Percentiles rank a stretch among this genome's conserved stretches.
Evolutionary conservation across 2,888 invertebrate genomes (phyloP).

Genomic region (Rapana venosa): DNA sequence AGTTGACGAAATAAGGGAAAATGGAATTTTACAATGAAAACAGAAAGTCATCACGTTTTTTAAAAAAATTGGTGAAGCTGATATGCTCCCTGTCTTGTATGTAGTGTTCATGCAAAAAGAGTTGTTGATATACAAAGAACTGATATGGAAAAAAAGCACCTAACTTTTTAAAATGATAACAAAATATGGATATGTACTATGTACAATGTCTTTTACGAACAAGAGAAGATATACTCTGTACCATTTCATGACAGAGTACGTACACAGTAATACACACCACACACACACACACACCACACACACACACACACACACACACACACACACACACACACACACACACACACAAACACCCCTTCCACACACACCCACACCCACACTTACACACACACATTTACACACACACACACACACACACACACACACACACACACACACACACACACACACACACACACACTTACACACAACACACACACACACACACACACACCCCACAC

Average conservation of each 20-base stretch:
- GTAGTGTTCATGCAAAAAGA: too few species aligned
- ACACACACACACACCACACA: too few species aligned
- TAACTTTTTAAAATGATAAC: neutral
- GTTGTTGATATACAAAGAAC: too few species aligned
- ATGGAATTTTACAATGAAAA: too few species aligned
- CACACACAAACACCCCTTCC: too few species aligned
- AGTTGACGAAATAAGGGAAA: too few species aligned
- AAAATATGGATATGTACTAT: neutral
- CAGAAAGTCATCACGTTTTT: too few species aligned
- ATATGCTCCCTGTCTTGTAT: too few species aligned
- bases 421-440: conserved; percentile 19
- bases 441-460: neutral
- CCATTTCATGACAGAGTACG: too few species aligned
- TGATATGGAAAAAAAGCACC: too few species aligned
- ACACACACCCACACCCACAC: conserved; percentile 5
- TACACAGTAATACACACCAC: neutral
- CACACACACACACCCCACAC: neutral
- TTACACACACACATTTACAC: conserved; percentile 8
- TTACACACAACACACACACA: neutral
- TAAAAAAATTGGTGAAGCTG: too few species aligned
- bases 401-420: conserved; percentile 24
- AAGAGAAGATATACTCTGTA: too few species aligned
- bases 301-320: neutral
- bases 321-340: neutral
- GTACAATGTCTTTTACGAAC: neutral